Conservation (phyloP, 2,113 vertebrate genomes). For the Procavia capensis region DNA sequence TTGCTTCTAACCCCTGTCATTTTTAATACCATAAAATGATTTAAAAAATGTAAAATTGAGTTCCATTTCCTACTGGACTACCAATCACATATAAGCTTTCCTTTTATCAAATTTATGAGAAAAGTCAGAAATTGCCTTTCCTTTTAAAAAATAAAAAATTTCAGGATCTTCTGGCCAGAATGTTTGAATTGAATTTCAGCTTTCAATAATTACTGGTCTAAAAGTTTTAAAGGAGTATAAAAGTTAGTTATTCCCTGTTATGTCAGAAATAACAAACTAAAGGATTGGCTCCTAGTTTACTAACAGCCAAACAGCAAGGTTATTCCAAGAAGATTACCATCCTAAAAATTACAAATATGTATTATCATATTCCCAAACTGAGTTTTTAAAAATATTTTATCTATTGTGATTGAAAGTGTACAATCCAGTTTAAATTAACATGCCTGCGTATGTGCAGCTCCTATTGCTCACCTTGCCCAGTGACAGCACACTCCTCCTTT, state of each 20-base stretch:
- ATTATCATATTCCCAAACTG: conserved; percentile 19
- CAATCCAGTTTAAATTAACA: too few relatives aligned
- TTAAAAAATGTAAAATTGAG: conserved; percentile 88
- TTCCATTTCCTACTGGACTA: conserved; percentile 85
- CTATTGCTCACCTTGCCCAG: too few relatives aligned
- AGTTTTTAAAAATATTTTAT: too few relatives aligned
- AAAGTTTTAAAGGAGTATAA: conserved; percentile 78
- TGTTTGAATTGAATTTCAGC: conserved; percentile 79
- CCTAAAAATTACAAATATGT: conserved; percentile 50
- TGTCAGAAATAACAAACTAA: conserved; percentile 49
- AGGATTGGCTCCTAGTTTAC: neutral
- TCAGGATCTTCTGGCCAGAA: conserved; percentile 77
- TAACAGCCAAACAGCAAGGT: neutral
- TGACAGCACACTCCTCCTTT: too few relatives aligned
- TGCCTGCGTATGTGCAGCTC: too few relatives aligned
- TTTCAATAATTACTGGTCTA: conserved; percentile 77
- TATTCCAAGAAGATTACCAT: conserved; percentile 52
- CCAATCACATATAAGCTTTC: conserved; percentile 82
- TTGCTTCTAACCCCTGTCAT: conserved; percentile 91
- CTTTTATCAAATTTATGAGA: conserved; percentile 85
- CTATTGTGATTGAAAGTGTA: too few relatives aligned
- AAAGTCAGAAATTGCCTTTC: conserved; percentile 82
- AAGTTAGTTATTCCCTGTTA: conserved; percentile 70
- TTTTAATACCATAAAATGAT: conserved; percentile 89
- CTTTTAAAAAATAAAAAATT: conserved; percentile 70